A percentile compares a stretch with the other conserved stretches of the same genome.
Evolutionary conservation across 2,888 invertebrate genomes (phyloP).

Genomic region (Uloborus plumipes): DNA sequence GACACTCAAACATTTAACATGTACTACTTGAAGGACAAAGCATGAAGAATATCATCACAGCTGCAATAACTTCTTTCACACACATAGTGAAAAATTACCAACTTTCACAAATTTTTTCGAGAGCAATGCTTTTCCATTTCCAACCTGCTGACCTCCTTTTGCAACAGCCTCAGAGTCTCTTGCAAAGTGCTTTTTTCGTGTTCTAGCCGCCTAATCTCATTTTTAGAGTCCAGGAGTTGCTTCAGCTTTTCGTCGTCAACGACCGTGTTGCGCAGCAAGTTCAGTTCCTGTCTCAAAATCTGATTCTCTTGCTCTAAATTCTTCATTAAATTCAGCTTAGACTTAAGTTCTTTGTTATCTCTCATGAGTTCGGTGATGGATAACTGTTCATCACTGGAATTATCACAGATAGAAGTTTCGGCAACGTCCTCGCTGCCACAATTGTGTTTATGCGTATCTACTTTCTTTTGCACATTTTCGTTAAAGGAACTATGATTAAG

Average conservation of each 20-base stretch:
- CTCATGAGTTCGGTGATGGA: slow-evolving; percentile 39
- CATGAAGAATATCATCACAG: too few relatives aligned
- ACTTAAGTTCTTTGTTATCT: slow-evolving; percentile 58
- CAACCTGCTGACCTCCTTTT: slow-evolving; percentile 48
- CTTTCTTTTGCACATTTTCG: slow-evolving; percentile 24
- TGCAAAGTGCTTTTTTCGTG: slow-evolving; percentile 50
- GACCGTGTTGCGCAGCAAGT: slow-evolving; percentile 21
- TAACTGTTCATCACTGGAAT: slow-evolving; percentile 37
- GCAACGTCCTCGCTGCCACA: slow-evolving; percentile 34
- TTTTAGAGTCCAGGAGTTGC: slow-evolving; percentile 49
- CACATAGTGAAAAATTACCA: too few relatives aligned
- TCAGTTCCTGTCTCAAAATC: slow-evolving; percentile 50
- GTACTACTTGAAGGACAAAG: too few relatives aligned
- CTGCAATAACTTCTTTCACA: too few relatives aligned
- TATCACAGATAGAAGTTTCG: slow-evolving; percentile 52
- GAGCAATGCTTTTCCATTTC: slow-evolving; percentile 40
- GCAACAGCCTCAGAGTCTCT: slow-evolving; percentile 52
- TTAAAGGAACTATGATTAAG: slow-evolving; percentile 32
- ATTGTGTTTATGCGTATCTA: slow-evolving; percentile 20
- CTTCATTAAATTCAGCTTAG: slow-evolving; percentile 46
- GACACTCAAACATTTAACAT: too few relatives aligned
- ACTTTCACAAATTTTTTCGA: too few relatives aligned
- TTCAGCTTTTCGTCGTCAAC: slow-evolving; percentile 35
- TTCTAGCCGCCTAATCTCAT: slow-evolving; percentile 51
- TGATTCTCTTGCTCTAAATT: slow-evolving; percentile 60